Evolutionary conservation across 1,140 invertebrate species (phyloP).

Genomic region (Wiebesia pumilae): DNA sequence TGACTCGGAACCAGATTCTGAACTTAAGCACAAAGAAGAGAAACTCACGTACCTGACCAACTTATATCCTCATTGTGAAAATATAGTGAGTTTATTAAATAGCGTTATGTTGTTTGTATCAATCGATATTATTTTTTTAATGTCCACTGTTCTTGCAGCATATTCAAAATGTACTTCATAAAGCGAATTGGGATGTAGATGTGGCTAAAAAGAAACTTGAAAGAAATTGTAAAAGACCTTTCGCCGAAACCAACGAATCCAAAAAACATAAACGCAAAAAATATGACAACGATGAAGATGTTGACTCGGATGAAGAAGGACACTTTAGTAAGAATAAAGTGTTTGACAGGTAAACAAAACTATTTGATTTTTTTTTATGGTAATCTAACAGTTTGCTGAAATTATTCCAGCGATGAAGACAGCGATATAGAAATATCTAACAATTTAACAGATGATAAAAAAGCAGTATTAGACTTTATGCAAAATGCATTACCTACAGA

Average conservation of each 20-base stretch:
- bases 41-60: conserved; percentile 65
- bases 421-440: conserved; percentile 83
- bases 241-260: conserved; percentile 31
- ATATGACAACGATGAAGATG: conserved; percentile 62
- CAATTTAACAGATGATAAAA: conserved; percentile 81
- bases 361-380: conserved; percentile 14
- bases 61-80: conserved; percentile 59
- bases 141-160: conserved; percentile 53
- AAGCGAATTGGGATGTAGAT: conserved; percentile 65
- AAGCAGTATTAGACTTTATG: conserved; percentile 85
- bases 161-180: conserved; percentile 60
- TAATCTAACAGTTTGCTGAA: background rate
- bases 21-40: conserved; percentile 62
- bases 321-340: conserved; percentile 66
- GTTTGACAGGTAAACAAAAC: conserved; percentile 65
- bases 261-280: conserved; percentile 65
- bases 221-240: conserved; percentile 54
- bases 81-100: conserved; percentile 26
- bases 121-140: conserved; percentile 13
- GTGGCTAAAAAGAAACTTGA: conserved; percentile 47
- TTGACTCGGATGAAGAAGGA: conserved; percentile 68
- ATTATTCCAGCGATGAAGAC: conserved; percentile 79
- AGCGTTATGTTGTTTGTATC: background rate
- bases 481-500: conserved; percentile 81
- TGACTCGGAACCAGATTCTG: conserved; percentile 56